These are phyloP conservation scores for Colletes gigas DNA, from an alignment of 1,140 invertebrate species.

Conservation along the genomic window DNA sequence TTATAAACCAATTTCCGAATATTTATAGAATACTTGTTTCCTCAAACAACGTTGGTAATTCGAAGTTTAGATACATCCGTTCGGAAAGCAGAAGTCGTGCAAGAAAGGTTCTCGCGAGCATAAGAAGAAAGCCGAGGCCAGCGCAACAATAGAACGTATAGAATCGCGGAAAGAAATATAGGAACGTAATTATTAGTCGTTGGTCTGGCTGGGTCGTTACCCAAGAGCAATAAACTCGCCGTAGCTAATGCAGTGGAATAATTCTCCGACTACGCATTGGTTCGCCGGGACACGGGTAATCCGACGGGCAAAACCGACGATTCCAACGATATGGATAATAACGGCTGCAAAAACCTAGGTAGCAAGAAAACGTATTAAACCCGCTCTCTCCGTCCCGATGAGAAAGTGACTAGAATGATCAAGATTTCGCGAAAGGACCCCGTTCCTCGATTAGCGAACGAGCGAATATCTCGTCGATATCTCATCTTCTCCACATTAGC, in stretches of 20 bases:
- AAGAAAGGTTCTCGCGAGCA: not conserved
- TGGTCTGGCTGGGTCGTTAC: conserved; percentile 23
- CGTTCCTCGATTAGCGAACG: too few relatives aligned
- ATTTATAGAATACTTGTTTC: too few relatives aligned
- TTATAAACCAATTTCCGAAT: too few relatives aligned
- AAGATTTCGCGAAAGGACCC: too few relatives aligned
- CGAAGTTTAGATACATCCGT: too few relatives aligned
- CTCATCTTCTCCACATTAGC: not conserved
- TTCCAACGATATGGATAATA: conserved; percentile 47
- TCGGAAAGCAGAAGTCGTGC: too few relatives aligned
- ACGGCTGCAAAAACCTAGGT: conserved; percentile 15
- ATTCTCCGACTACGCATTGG: conserved; percentile 21
- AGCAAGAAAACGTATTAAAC: not conserved
- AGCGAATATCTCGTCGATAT: not conserved
- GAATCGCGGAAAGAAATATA: conserved; percentile 48
- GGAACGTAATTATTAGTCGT: conserved; percentile 47
- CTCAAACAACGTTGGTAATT: too few relatives aligned
- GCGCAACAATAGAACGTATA: conserved; percentile 32
- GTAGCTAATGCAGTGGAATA: conserved; percentile 35
- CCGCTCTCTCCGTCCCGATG: too few relatives aligned
- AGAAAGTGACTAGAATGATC: too few relatives aligned
- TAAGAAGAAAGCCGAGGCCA: conserved; percentile 13
- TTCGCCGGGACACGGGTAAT: conserved; percentile 18
- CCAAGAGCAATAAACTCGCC: conserved; percentile 43
- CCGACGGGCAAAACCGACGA: conserved; percentile 21